Conservation (phyloP, 1,140 invertebrate genomes). For the roundworm (Caenorhabditis elegans) region DNA sequence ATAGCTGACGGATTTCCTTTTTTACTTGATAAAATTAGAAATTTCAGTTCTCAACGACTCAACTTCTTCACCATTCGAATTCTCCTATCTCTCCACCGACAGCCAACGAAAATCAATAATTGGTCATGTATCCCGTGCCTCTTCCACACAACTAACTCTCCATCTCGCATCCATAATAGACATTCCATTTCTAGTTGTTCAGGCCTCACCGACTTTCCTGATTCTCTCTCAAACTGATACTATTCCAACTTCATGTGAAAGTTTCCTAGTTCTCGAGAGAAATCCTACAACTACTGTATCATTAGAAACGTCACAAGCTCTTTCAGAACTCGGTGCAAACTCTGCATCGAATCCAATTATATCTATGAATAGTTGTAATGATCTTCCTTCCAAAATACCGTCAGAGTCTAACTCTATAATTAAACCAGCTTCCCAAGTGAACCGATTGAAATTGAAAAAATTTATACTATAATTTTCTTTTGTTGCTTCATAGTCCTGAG, state of each 20-base stretch:
- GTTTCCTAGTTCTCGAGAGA: background rate
- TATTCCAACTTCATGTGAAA: conserved; percentile 3
- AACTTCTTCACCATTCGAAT: background rate
- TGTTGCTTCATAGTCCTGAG: no score
- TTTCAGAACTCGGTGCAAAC: background rate
- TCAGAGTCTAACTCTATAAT: background rate
- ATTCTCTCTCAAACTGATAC: conserved; percentile 21
- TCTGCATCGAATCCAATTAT: background rate
- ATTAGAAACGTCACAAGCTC: background rate
- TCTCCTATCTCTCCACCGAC: background rate
- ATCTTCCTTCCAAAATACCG: background rate
- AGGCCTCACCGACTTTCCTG: background rate
- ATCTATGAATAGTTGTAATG: background rate
- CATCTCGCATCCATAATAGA: conserved; percentile 11
- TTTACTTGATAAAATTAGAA: no score
- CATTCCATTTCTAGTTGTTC: background rate
- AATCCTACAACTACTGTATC: background rate
- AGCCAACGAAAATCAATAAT: conserved; percentile 10
- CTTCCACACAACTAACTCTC: background rate
- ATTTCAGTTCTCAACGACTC: conserved; percentile 21
- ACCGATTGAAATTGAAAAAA: background rate
- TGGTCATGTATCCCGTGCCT: background rate
- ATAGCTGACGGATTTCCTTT: no score
- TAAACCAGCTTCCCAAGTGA: background rate
- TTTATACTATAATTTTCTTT: background rate